Base-by-base conservation (phyloP, 2,113 vertebrate species). In the Dendrocopos noguchii region DNA sequence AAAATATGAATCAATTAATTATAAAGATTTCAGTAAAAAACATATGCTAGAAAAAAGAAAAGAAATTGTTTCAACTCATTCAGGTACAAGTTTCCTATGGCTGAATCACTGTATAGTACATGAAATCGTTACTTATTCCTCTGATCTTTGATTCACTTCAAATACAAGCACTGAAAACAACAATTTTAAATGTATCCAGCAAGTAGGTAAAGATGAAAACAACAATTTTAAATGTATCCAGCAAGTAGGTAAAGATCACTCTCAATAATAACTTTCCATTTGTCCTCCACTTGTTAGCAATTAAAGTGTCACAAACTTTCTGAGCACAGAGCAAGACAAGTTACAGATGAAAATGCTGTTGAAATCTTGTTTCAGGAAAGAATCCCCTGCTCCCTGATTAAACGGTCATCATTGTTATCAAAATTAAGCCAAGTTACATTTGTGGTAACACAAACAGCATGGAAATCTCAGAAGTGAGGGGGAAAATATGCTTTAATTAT, bases 401-500 rank as follows among this genome's bases (percentile, higher is more conserved):
- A 88, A 85, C 21, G 81, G 46, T 9, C 31, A 74, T n/a, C 22
- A 22, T 18, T 85, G 39, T 63, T 91, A 65, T 22, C 31, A 84
- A 76, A 90, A 92, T 88, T 81, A 90, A 66, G n/a, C 80, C 60
- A 47, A 74, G n/a, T 72, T 86, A 84, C 46, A 47, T 71, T 68
- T 84, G 57, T 67, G 47, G 53, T 59, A 88, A 80, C 29, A 73
- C 12, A 92, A 92, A 80, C 63, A 84, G 79, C 73, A 84, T 44
- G 67, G 53, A 84, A 80, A 93, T 64, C 82, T 91, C 82, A 72
- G 34, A 93, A 89, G 14, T 47, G 31, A 94, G 55, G 27, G 29
- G 39, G 12, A 36, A 94, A 92, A 86, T 52, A 63, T 16, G 47
- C 55, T 80, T 85, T 65, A 79, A 10, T 95, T 93, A 88, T 60